Evolutionary conservation across 2,888 invertebrate species (phyloP).

Genomic region (Netelia virgata): DNA sequence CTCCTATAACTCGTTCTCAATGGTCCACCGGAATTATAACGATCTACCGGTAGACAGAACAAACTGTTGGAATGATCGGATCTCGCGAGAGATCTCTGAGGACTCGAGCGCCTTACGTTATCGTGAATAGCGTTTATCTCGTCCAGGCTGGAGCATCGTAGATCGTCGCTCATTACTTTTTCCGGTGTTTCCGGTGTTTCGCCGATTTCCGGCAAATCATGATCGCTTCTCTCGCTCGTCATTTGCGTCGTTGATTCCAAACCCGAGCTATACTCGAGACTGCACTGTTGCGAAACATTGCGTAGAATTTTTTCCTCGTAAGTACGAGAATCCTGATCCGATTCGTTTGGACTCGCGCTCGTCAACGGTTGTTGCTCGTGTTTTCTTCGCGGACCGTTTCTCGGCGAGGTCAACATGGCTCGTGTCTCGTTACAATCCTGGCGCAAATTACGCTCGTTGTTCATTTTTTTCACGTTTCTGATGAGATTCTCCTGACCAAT

Average conservation of each 20-base stretch:
- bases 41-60: slow-evolving; percentile 77
- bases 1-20: slow-evolving; percentile 76
- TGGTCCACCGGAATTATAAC: slow-evolving; percentile 64
- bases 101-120: slow-evolving; percentile 50
- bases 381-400: slow-evolving; percentile 76
- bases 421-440: slow-evolving; percentile 56
- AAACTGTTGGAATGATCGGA: slow-evolving; percentile 80
- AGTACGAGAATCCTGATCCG: slow-evolving; percentile 78
- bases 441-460: slow-evolving; percentile 72
- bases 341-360: slow-evolving; percentile 76
- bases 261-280: slow-evolving; percentile 89
- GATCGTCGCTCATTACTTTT: slow-evolving; percentile 62
- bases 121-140: slow-evolving; percentile 52
- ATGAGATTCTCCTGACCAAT: slow-evolving; percentile 83
- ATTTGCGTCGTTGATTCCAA: slow-evolving; percentile 80
- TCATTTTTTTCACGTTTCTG: slow-evolving; percentile 75
- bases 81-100: slow-evolving; percentile 64
- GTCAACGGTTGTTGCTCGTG: slow-evolving; percentile 81
- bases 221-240: slow-evolving; percentile 81
- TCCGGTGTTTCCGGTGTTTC: slow-evolving; percentile 74
- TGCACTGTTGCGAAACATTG: slow-evolving; percentile 90
- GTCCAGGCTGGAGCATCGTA: slow-evolving; percentile 64
- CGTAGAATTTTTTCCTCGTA: slow-evolving; percentile 85
- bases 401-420: slow-evolving; percentile 55
- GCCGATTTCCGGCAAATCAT: slow-evolving; percentile 81